Base-by-base conservation (phyloP, 1,140 invertebrate genomes). In the Hylyphantes graminicola region DNA sequence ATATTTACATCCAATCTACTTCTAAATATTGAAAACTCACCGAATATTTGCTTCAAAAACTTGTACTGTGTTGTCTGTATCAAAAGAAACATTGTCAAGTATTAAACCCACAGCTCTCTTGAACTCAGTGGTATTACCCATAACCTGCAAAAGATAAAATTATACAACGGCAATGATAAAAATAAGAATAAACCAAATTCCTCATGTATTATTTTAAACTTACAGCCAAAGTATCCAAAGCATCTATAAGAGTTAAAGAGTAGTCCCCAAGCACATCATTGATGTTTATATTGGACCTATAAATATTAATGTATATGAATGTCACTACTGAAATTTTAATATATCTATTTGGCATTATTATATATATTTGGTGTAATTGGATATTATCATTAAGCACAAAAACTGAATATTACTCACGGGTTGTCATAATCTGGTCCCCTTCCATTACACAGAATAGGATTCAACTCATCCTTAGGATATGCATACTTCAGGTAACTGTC, bases 251-350 rank as follows among this genome's bases (percentile, higher is more conserved):
- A 19, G 91, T 92, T 53, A 93, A 87, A 51, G 90, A 90, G 87
- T 92, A 93, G 86, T 94, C 93, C 67, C 94, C 94, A 5, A 94
- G 89, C 15, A 93, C 93, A 90, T 94, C 93, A 90, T 94, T 94
- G 64, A 94, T 93, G 87, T 94, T 94, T 76, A 94, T 93, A 87
- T 94, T 94, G 51, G 90, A 91, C 74, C 93, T 93, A 88, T 85
- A 89, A 89, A 85, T 77, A 87, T 65, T n/a, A 65, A 61, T 12
- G 17, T 15, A 61, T 61, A 15, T 2, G 6, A 61, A 3, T 2
- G 57, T 15, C 12, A 15, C 12, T 15, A 17, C 57, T 78, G 19
- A 21, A 68, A 55, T 12, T 61, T 3, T 53, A 82, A 13, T 64
- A 81, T 17, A 82, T 67, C 1, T 2, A 35, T 35, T 35, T 35